phyloP scores from a whole-genome alignment of 2,888 invertebrate species.

The Drosophila lacicola region DNA sequence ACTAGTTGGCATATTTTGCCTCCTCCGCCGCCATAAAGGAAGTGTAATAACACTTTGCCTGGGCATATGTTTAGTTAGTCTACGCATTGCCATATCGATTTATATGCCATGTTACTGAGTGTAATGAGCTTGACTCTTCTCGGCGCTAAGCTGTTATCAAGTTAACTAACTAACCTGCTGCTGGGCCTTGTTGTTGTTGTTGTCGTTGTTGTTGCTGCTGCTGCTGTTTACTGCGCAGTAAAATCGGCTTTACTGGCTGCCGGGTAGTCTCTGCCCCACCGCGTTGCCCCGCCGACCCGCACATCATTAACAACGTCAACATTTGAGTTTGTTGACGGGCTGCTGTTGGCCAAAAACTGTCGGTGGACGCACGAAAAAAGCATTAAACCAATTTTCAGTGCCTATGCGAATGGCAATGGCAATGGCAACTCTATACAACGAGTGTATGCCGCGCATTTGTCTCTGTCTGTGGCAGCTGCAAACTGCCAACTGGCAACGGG shows the following conservation, averaged over 20 bases:
- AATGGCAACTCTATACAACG: slow-evolving; percentile 14
- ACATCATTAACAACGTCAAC: slow-evolving; percentile 78
- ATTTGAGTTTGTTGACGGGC: slow-evolving; percentile 75
- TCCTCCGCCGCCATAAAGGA: too few relatives aligned
- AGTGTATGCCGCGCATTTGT: slow-evolving; percentile 61
- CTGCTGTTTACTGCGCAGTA: slow-evolving; percentile 30
- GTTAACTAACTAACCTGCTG: slow-evolving; percentile 53
- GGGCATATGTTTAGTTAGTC: too few relatives aligned
- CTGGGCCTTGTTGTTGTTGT: slow-evolving; percentile 27
- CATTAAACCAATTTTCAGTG: slow-evolving; percentile 77
- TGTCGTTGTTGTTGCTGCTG: too few relatives aligned
- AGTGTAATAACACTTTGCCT: too few relatives aligned
- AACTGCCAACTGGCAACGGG: slow-evolving; percentile 20
- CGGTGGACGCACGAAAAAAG: slow-evolving; percentile 58
- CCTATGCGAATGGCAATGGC: slow-evolving; percentile 38
- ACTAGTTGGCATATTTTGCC: too few relatives aligned
- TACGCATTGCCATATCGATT: neutral
- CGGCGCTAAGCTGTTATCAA: slow-evolving; percentile 44
- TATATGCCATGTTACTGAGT: slow-evolving; percentile 9
- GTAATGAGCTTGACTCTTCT: slow-evolving; percentile 38
- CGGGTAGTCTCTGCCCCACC: neutral
- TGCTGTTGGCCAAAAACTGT: slow-evolving; percentile 55
- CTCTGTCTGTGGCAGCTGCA: slow-evolving; percentile 68
- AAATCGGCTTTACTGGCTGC: slow-evolving; percentile 48
- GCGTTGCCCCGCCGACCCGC: too few relatives aligned